Conservation (phyloP, 1,140 invertebrate species). For the Drosophila sucinea region DNA sequence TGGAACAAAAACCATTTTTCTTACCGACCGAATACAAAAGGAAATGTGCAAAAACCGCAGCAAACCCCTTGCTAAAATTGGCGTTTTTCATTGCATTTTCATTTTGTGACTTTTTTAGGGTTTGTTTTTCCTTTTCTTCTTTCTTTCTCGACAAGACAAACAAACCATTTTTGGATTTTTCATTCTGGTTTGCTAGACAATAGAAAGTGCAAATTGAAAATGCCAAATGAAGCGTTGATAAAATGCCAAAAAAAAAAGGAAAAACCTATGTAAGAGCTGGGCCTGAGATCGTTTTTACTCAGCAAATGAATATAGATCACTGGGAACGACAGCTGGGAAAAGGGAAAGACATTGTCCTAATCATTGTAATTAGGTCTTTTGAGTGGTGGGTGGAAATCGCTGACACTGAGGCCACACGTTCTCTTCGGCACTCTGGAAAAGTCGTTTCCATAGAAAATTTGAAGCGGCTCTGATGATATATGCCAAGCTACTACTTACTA, state of each 20-base stretch:
- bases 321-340: neutral
- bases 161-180: constrained; percentile 58
- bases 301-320: neutral
- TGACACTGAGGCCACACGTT: too few relatives aligned
- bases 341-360: neutral
- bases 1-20: constrained; percentile 75
- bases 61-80: constrained; percentile 67
- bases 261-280: constrained; percentile 15
- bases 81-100: constrained; percentile 8
- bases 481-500: too few relatives aligned
- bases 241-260: constrained; percentile 31
- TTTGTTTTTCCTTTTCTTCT: constrained; percentile 77
- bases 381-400: neutral
- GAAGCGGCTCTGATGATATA: too few relatives aligned
- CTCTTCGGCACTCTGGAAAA: too few relatives aligned
- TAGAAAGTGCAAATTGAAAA: constrained; percentile 44
- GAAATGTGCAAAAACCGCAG: constrained; percentile 36
- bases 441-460: too few relatives aligned
- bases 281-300: constrained; percentile 29
- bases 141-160: constrained; percentile 69
- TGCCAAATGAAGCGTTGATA: constrained; percentile 74
- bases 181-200: constrained; percentile 42
- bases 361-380: neutral
- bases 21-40: constrained; percentile 46
- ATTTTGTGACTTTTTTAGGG: constrained; percentile 42